Conservation (phyloP, 2,888 invertebrate species). For the Lymantria dispar region DNA sequence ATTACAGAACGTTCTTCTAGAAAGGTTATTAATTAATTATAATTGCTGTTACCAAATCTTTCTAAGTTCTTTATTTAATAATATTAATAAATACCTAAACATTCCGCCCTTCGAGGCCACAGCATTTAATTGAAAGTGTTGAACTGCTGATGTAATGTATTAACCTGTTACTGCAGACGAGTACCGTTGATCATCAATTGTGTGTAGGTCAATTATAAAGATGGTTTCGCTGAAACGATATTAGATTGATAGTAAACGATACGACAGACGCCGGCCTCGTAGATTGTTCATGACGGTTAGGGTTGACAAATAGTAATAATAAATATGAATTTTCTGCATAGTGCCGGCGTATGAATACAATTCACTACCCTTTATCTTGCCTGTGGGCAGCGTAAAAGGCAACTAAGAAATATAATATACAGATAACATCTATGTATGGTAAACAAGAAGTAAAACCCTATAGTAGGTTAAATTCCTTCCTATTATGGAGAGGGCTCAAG, state of each 20-base stretch:
- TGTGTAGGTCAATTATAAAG: conserved; percentile 45
- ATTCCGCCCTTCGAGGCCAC: conserved; percentile 29
- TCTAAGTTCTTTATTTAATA: neutral
- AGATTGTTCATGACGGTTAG: neutral
- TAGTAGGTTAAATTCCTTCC: too few relatives aligned
- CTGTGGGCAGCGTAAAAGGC: too few relatives aligned
- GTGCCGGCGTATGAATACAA: too few relatives aligned
- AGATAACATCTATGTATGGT: too few relatives aligned
- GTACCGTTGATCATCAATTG: conserved; percentile 24
- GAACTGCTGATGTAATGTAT: conserved; percentile 70
- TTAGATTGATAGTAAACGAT: conserved; percentile 33
- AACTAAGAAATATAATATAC: too few relatives aligned
- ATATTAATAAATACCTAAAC: conserved; percentile 5
- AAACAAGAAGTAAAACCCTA: too few relatives aligned
- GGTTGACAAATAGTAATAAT: neutral
- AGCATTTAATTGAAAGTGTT: conserved; percentile 58
- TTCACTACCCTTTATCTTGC: too few relatives aligned
- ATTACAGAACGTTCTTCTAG: neutral
- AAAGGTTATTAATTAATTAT: neutral
- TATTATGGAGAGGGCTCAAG: too few relatives aligned
- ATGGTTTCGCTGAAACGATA: conserved; percentile 19
- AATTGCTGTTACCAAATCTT: neutral
- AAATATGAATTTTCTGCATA: too few relatives aligned
- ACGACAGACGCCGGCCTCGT: conserved; percentile 34
- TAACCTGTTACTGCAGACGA: conserved; percentile 59